Percentiles rank a stretch among this genome's conserved stretches.
Evolutionary conservation across 2,113 vertebrate genomes (phyloP).

Genomic region (Oreochromis aureus): DNA sequence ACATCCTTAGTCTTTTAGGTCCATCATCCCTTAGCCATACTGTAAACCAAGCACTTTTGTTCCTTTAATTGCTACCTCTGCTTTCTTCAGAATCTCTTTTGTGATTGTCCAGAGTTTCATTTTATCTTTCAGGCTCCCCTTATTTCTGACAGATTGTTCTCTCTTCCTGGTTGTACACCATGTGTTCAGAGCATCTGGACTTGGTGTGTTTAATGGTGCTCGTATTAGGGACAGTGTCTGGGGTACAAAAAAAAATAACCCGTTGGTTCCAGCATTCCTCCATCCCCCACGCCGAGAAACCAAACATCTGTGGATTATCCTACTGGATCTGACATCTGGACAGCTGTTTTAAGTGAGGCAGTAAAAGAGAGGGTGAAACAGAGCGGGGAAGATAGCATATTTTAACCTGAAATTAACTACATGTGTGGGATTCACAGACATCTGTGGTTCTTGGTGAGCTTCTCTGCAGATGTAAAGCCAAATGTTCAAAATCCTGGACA

Average conservation of each 20-base stretch:
- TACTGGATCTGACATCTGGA: constrained; percentile 23
- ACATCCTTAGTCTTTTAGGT: constrained; percentile 41
- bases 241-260: not conserved
- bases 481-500: not conserved
- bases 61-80: constrained; percentile 26
- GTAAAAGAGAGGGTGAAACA: not conserved
- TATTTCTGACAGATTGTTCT: constrained; percentile 22
- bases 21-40: constrained; percentile 20
- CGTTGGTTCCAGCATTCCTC: not conserved
- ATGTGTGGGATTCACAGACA: not conserved
- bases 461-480: not conserved
- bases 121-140: not conserved
- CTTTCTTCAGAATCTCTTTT: constrained; percentile 1
- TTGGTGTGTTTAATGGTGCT: constrained; percentile 20
- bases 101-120: not conserved
- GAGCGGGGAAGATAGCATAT: not conserved
- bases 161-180: not conserved
- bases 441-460: not conserved
- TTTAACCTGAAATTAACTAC: constrained; percentile 15
- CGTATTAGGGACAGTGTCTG: constrained; percentile 33
- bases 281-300: not conserved
- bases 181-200: constrained; percentile 28
- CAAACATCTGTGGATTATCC: constrained; percentile 39
- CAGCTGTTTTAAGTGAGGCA: constrained; percentile 11
- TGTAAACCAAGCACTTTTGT: constrained; percentile 47